A percentile compares a stretch with the other conserved stretches of the same genome.
phyloP scores from a whole-genome alignment of 2,797 vertebrate species.

The Pseudochirops corinnae region DNA sequence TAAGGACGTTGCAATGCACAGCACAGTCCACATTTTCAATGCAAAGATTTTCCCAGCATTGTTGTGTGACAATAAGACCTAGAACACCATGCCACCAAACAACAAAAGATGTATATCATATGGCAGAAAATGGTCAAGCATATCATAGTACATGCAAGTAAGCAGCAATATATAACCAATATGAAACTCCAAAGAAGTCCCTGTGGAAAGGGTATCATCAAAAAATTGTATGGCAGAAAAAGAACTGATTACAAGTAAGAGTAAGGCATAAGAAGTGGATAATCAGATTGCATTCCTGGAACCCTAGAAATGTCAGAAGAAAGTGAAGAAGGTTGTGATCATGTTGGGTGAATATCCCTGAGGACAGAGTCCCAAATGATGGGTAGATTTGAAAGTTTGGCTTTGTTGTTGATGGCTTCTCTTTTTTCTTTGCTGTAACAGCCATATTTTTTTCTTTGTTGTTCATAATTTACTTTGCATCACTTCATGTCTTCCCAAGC shows the following conservation, averaged over 20 bases:
- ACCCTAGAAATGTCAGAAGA: not conserved
- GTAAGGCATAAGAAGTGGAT: not conserved
- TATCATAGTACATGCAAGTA: not conserved
- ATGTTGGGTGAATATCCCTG: not conserved
- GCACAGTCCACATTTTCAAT: not conserved
- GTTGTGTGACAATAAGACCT: not conserved
- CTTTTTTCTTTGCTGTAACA: not conserved
- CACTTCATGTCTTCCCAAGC: not conserved
- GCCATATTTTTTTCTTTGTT: not conserved
- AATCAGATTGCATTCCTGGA: not conserved
- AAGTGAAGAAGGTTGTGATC: not conserved
- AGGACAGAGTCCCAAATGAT: not conserved
- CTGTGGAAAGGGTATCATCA: not conserved
- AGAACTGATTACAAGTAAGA: not conserved
- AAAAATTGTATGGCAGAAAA: not conserved
- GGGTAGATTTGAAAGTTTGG: not conserved
- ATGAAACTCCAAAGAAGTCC: not conserved
- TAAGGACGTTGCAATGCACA: not conserved
- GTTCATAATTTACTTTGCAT: not conserved
- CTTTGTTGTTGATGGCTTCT: not conserved
- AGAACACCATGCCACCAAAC: not conserved
- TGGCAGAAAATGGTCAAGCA: rapidly evolving
- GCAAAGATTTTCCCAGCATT: not conserved
- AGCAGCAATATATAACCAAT: not conserved
- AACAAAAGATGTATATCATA: not conserved